Base-by-base conservation (phyloP, 2,888 invertebrate species). In the Mesorhabditis belari region DNA sequence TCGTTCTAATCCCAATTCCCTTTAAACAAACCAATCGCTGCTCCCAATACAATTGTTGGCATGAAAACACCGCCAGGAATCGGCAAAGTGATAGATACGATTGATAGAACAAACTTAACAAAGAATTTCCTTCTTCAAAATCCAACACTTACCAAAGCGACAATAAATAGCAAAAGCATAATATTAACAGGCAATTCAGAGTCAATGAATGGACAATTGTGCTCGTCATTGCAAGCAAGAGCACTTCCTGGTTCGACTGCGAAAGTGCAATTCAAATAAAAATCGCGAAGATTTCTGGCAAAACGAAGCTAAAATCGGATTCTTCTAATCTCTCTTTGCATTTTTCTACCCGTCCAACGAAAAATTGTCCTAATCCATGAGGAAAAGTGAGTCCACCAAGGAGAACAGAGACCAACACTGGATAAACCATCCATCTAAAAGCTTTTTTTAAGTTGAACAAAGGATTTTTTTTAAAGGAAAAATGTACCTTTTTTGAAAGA, bases 1-100 rank as follows among this genome's bases (percentile, higher is more conserved):
- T 67, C 85, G 82, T 98, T n/a, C n/a, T n/a, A n/a, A n/a, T n/a
- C n/a, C n/a, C n/a, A n/a, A n/a, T n/a, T n/a, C n/a, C n/a, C n/a
- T n/a, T 96, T 0, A 96, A 96, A 0, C 92, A 87, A 59, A 1
- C 98, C 98, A 51, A 96, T 85, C 0, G 91, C 90, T 4, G 96
- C 96, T 50, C 85, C 79, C 81, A 95, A 91, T 84, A 94, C 93
- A 83, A 96, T 94, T 0, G 94, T 91, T 0, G 95, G 96, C 80
- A 95, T 94, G 84, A 96, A 95, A 73, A 92, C 90, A 49, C 96
- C 96, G 21, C 92, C 91, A 1, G 98, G 96, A 4, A 98, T 92
- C 0, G 98, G 96, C 61, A 98, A 87, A 0, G 98, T 96, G 60
- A 92, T 92, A 55, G 92, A 90, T 66, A 96, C 70, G 6, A 84